Conservation (phyloP, 2,113 vertebrate species). For the Otus sunia region DNA sequence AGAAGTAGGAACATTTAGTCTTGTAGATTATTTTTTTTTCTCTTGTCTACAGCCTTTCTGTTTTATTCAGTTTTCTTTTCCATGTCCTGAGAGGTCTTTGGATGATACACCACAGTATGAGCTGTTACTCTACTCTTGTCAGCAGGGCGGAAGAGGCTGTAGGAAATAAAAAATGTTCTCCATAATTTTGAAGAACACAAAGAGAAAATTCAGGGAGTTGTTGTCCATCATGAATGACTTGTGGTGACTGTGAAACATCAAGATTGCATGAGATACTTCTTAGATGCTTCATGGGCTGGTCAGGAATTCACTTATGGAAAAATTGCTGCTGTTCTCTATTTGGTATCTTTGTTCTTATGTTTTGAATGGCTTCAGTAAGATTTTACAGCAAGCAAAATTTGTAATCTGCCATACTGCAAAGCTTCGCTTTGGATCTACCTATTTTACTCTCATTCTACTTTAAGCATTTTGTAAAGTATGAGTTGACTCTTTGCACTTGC, state of each 20-base stretch:
- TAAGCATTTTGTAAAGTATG: background rate
- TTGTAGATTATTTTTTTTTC: background rate
- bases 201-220: background rate
- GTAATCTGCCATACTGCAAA: background rate
- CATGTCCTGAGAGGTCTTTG: background rate
- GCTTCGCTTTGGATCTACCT: background rate
- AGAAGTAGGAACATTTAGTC: background rate
- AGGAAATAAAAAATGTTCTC: background rate
- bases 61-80: background rate
- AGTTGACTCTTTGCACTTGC: background rate
- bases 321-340: background rate
- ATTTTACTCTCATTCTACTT: background rate
- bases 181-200: background rate
- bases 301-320: background rate
- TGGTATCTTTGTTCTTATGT: background rate
- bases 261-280: background rate
- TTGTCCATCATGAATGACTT: background rate
- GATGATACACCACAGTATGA: background rate
- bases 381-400: background rate
- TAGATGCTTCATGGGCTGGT: background rate
- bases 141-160: background rate
- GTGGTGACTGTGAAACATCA: background rate
- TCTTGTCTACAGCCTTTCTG: background rate
- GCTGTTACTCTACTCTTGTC: background rate
- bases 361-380: background rate